A percentile compares a stretch with the other conserved stretches of the same genome.
Conservation (phyloP, 2,888 invertebrate species). For the Epirrita christyi region DNA sequence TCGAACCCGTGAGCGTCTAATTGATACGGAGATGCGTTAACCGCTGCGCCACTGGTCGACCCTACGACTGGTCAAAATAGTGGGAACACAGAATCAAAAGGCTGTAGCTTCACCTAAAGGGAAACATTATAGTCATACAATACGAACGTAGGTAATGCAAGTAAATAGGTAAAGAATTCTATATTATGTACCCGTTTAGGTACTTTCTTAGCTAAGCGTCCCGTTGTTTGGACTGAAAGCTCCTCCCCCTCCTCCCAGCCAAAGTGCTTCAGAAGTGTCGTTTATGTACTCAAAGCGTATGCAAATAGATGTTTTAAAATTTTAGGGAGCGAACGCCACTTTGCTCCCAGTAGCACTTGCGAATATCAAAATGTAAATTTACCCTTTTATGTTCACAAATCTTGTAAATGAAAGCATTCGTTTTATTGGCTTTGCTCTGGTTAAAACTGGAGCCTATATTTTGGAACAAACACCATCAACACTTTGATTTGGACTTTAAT, state of each 20-base stretch:
- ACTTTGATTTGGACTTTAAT: constrained; percentile 31
- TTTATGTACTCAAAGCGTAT: constrained; percentile 85
- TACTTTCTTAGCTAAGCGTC: constrained; percentile 31
- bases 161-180: background rate
- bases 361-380: constrained; percentile 84
- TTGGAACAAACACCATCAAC: constrained; percentile 35
- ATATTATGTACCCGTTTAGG: background rate
- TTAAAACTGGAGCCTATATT: constrained; percentile 35
- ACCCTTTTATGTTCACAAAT: constrained; percentile 84
- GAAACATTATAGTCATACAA: too few relatives aligned
- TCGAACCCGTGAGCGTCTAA: too few relatives aligned
- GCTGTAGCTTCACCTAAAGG: background rate
- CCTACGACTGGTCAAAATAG: too few relatives aligned
- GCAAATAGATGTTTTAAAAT: constrained; percentile 84
- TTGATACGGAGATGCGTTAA: too few relatives aligned
- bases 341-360: constrained; percentile 81
- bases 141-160: background rate
- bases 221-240: constrained; percentile 37
- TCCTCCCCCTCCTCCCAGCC: constrained; percentile 46
- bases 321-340: constrained; percentile 82
- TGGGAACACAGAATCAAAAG: too few relatives aligned
- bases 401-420: constrained; percentile 82
- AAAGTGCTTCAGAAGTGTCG: constrained; percentile 82
- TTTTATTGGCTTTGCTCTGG: constrained; percentile 73
- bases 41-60: too few relatives aligned